Evolutionary conservation across 2,113 vertebrate species (phyloP).

Genomic region (Galbula dea): DNA sequence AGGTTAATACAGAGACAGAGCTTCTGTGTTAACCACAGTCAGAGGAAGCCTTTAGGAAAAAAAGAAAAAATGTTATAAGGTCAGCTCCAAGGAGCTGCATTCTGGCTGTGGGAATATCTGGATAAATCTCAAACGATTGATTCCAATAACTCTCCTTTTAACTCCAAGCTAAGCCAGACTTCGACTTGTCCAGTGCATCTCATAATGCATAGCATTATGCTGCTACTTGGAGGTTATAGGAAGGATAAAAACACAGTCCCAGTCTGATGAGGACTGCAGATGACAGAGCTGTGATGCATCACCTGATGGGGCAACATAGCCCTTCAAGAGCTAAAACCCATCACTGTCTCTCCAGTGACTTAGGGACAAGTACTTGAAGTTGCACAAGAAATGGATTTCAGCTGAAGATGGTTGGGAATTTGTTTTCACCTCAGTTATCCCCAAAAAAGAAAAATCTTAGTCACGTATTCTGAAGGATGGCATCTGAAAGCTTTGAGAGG

Average conservation of each 20-base stretch:
- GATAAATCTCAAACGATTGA: not conserved
- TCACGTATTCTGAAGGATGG: not conserved
- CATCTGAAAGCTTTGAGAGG: not conserved
- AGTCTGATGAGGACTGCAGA: not conserved
- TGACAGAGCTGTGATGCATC: not conserved
- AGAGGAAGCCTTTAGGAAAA: not conserved
- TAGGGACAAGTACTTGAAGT: not conserved
- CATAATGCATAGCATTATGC: not conserved
- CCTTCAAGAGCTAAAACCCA: not conserved
- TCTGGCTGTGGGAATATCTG: not conserved
- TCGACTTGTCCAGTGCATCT: not conserved
- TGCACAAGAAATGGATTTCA: not conserved
- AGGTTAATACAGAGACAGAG: not conserved
- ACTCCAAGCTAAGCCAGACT: not conserved
- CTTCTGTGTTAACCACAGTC: not conserved
- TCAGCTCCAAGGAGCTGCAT: not conserved
- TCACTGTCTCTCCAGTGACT: not conserved
- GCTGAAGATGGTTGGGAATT: not conserved
- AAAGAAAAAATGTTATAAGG: not conserved
- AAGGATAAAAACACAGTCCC: not conserved
- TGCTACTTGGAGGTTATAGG: not conserved
- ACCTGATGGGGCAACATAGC: not conserved
- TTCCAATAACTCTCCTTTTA: not conserved
- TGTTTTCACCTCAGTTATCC: not conserved
- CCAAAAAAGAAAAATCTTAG: not conserved